These are phyloP conservation scores for Aplidium turbinatum DNA, from an alignment of 23 tunicate genomes.

Conservation along the genomic window DNA sequence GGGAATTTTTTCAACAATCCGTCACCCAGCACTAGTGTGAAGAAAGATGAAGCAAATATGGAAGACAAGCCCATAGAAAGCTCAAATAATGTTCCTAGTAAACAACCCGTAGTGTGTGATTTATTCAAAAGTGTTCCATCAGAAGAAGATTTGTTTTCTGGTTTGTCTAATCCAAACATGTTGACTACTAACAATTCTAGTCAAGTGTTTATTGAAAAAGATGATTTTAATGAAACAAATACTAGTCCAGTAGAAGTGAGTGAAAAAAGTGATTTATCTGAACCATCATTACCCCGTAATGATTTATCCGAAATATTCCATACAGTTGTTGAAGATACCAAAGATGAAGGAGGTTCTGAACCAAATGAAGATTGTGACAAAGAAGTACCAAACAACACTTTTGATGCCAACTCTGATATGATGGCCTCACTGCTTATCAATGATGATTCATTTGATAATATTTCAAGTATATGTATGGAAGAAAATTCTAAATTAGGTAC, in stretches of 20 bases:
- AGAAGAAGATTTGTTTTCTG: slow-evolving; percentile 41
- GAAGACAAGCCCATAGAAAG: neutral
- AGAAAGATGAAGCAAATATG: neutral
- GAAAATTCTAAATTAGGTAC: slow-evolving; percentile 4
- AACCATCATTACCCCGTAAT: too few species aligned
- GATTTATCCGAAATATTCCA: too few species aligned
- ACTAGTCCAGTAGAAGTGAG: too few species aligned
- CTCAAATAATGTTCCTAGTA: neutral
- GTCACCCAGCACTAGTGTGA: neutral
- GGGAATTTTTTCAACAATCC: neutral
- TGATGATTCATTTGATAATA: slow-evolving; percentile 50
- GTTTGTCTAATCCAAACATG: neutral
- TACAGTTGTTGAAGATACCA: neutral
- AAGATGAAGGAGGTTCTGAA: neutral
- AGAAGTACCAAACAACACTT: neutral
- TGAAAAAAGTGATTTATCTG: too few species aligned
- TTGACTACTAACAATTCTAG: neutral
- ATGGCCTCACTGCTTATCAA: slow-evolving; percentile 40
- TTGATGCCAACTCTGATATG: slow-evolving; percentile 11
- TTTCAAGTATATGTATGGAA: slow-evolving; percentile 45
- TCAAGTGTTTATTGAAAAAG: neutral
- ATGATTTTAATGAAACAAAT: too few species aligned
- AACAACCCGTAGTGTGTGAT: slow-evolving; percentile 36
- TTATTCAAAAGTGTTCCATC: slow-evolving; percentile 47
- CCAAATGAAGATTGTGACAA: neutral